These are phyloP conservation scores for Arenicola marina DNA, from an alignment of 2,888 invertebrate genomes.

Conservation along the genomic window DNA sequence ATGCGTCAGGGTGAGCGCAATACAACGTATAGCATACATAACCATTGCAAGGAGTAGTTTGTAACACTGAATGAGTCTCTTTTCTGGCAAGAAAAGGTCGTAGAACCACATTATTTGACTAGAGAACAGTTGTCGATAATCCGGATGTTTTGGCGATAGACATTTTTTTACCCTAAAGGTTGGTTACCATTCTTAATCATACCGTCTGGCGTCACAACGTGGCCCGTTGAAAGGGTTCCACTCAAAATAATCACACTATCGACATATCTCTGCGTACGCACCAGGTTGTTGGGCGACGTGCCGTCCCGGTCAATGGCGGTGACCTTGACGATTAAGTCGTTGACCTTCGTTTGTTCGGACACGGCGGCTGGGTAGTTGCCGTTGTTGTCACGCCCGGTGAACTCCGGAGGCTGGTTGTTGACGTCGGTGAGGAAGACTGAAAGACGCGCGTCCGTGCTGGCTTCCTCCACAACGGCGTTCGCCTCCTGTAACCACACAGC, in stretches of 20 bases:
- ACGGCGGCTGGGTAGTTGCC: conserved; percentile 61
- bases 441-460: conserved; percentile 11
- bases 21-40: too few species aligned
- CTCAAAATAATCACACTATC: not conserved
- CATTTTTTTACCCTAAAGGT: not conserved
- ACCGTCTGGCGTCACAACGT: not conserved
- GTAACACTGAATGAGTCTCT: too few species aligned
- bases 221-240: not conserved
- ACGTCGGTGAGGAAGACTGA: conserved; percentile 73
- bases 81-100: too few species aligned
- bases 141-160: not conserved
- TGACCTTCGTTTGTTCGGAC: conserved; percentile 85
- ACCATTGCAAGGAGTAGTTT: too few species aligned
- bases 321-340: conserved; percentile 88
- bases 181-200: not conserved
- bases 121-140: not conserved
- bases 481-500: too few species aligned
- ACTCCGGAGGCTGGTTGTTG: conserved; percentile 95
- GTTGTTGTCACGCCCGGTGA: conserved; percentile 58
- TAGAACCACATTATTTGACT: not conserved
- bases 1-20: conserved; percentile 3
- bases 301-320: conserved; percentile 93
- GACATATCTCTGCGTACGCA: conserved; percentile 5
- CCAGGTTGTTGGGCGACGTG: conserved; percentile 17
- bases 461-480: not conserved